Percentiles rank a stretch among this genome's conserved stretches.
phyloP scores from a whole-genome alignment of 2,113 vertebrate species.

The Stigmatopora nigra region DNA sequence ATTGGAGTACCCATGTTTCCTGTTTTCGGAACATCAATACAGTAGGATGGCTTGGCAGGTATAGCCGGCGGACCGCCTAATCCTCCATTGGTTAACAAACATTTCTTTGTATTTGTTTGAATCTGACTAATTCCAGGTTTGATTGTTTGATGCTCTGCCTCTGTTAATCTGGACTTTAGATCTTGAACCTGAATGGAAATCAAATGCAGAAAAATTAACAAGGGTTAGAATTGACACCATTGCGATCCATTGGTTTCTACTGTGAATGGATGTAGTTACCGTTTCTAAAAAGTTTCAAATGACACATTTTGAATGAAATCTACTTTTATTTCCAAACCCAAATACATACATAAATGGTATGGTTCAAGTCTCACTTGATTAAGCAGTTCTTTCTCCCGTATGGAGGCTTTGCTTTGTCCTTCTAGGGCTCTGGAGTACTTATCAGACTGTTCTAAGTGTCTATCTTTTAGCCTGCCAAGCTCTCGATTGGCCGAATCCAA shows the following conservation, averaged over 20 bases:
- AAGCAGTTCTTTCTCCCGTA: slow-evolving; percentile 81
- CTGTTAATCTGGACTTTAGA: slow-evolving; percentile 74
- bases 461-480: slow-evolving; percentile 82
- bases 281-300: neutral
- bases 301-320: neutral
- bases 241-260: neutral
- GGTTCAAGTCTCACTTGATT: slow-evolving; percentile 66
- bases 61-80: slow-evolving; percentile 51
- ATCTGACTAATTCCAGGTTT: neutral
- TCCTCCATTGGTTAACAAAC: slow-evolving; percentile 14
- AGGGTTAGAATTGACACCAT: neutral
- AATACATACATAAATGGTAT: neutral
- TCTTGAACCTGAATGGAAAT: slow-evolving; percentile 77
- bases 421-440: slow-evolving; percentile 84
- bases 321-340: neutral
- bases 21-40: slow-evolving; percentile 4
- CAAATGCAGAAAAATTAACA: slow-evolving; percentile 6
- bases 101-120: neutral
- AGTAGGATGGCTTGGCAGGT: slow-evolving; percentile 52
- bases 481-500: slow-evolving; percentile 80
- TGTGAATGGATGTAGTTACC: neutral
- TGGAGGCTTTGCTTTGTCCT: slow-evolving; percentile 77
- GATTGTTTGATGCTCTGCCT: slow-evolving; percentile 63
- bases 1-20: slow-evolving; percentile 23
- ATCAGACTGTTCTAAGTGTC: slow-evolving; percentile 86